These are phyloP conservation scores for Leucoraja erinaceus DNA, from an alignment of 2,113 vertebrate genomes.

Conservation along the genomic window DNA sequence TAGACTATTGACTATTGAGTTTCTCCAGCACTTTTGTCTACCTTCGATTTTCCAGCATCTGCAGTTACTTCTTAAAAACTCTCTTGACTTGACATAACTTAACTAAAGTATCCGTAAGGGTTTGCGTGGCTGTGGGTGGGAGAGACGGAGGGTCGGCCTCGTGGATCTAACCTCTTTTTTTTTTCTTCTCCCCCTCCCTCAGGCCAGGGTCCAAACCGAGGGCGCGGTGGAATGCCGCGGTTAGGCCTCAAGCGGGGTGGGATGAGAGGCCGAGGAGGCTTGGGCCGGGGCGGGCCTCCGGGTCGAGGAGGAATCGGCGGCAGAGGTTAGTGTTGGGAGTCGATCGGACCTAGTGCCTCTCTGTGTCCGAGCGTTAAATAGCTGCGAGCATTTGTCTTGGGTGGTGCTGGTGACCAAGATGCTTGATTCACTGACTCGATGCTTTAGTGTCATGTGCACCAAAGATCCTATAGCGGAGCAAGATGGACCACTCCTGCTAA, in stretches of 20 bases:
- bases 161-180: neutral
- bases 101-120: too few species aligned
- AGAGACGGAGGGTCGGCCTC: neutral
- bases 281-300: constrained; percentile 62
- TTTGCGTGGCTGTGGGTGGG: too few species aligned
- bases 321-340: constrained; percentile 59
- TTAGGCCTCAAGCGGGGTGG: constrained; percentile 73
- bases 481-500: too few species aligned
- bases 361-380: neutral
- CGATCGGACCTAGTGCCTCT: too few species aligned
- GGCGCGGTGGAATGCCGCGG: constrained; percentile 71
- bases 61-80: too few species aligned
- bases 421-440: too few species aligned
- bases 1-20: too few species aligned
- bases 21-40: too few species aligned
- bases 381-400: neutral
- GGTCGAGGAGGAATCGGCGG: constrained; percentile 66
- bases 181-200: constrained; percentile 33
- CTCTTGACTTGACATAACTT: too few species aligned
- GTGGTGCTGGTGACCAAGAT: neutral
- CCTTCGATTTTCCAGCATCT: too few species aligned
- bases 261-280: constrained; percentile 66
- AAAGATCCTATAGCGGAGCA: too few species aligned
- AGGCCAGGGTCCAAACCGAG: constrained; percentile 70
- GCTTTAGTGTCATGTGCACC: too few species aligned